These are phyloP conservation scores for Drosophila quinaria DNA, from an alignment of 2,888 invertebrate species.

Conservation along the genomic window DNA sequence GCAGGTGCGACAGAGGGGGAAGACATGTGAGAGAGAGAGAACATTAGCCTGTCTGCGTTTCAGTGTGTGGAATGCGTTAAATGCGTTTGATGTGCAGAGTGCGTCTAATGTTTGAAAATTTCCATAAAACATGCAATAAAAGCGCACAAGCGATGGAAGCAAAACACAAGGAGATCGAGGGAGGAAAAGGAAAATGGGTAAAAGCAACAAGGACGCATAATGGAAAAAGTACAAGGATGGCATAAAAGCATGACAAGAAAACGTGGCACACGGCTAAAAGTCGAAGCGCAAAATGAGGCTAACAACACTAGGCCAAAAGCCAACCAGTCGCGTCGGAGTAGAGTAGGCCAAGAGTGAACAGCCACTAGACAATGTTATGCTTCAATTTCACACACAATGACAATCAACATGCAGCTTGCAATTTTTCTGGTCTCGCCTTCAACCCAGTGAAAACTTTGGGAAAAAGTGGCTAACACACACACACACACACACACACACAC, in stretches of 20 bases:
- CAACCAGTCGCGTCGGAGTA: slow-evolving; percentile 30
- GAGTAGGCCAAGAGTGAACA: slow-evolving; percentile 8
- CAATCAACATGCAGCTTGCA: slow-evolving; percentile 36
- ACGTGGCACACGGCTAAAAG: slow-evolving; percentile 64
- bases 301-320: slow-evolving; percentile 20
- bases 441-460: slow-evolving; percentile 48
- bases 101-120: slow-evolving; percentile 74
- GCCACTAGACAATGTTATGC: slow-evolving; percentile 62
- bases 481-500: no score
- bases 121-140: slow-evolving; percentile 82
- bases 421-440: slow-evolving; percentile 17
- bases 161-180: not conserved
- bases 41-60: slow-evolving; percentile 1
- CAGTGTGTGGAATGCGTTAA: slow-evolving; percentile 61
- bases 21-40: not conserved
- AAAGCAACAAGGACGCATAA: slow-evolving; percentile 36
- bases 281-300: slow-evolving; percentile 64
- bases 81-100: slow-evolving; percentile 73
- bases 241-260: slow-evolving; percentile 69
- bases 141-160: slow-evolving; percentile 50
- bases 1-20: not conserved
- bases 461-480: slow-evolving; percentile 32
- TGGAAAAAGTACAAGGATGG: slow-evolving; percentile 58
- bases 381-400: slow-evolving; percentile 53
- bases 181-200: not conserved